Conservation (phyloP, 1,140 invertebrate genomes). For the Sarcophaga peregrina region DNA sequence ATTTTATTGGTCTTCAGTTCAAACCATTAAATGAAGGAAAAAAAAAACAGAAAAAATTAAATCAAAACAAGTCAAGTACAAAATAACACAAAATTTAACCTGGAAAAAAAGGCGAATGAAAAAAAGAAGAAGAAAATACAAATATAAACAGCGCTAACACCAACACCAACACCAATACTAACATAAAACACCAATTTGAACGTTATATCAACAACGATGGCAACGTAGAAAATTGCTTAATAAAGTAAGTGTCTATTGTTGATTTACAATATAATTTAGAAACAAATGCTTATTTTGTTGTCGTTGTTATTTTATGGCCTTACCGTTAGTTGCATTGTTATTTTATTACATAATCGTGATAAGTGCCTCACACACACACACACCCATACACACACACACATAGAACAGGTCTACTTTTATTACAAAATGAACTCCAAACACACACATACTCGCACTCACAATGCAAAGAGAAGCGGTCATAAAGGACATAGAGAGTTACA, state of each 20-base stretch:
- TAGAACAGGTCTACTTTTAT: no score
- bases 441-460: no score
- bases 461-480: no score
- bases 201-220: background rate
- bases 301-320: background rate
- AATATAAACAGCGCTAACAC: background rate
- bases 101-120: background rate
- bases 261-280: slow-evolving; percentile 10
- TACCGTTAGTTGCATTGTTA: slow-evolving; percentile 26
- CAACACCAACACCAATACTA: background rate
- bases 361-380: background rate
- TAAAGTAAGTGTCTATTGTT: slow-evolving; percentile 16
- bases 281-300: background rate
- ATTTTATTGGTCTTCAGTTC: background rate
- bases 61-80: background rate
- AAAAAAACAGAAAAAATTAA: background rate
- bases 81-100: slow-evolving; percentile 6
- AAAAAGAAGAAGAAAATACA: background rate
- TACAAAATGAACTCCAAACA: no score
- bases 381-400: no score
- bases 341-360: slow-evolving; percentile 22
- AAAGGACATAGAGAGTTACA: no score
- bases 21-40: background rate
- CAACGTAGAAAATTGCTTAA: slow-evolving; percentile 10
- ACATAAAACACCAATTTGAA: background rate